Percentiles rank a stretch among this genome's conserved stretches.
Evolutionary conservation across 2,797 vertebrate genomes (phyloP).

Genomic region (Myripristis jacobus): DNA sequence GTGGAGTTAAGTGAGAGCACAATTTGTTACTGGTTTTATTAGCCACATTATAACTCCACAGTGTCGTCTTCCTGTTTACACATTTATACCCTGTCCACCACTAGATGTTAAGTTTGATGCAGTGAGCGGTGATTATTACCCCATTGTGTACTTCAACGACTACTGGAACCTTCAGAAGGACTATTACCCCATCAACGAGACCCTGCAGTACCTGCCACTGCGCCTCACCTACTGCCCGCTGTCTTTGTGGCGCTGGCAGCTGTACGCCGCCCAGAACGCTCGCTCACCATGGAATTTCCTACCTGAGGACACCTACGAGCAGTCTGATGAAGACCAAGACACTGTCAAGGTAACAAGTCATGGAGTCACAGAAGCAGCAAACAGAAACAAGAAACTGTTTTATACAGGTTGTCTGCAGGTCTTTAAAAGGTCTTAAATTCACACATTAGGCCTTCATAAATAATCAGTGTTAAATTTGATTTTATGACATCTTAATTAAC

Average conservation of each 20-base stretch:
- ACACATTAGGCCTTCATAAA: no score
- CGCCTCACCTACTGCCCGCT: slow-evolving; percentile 92
- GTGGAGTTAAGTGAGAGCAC: no score
- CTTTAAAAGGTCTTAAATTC: no score
- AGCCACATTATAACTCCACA: neutral
- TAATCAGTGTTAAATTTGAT: no score
- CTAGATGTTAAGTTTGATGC: slow-evolving; percentile 96
- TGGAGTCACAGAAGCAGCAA: neutral
- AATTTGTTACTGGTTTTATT: no score
- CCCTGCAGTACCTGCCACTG: slow-evolving; percentile 86
- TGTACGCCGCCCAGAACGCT: slow-evolving; percentile 94
- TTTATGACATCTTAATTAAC: no score
- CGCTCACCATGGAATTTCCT: slow-evolving; percentile 96
- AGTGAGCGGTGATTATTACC: slow-evolving; percentile 95
- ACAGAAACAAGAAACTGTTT: no score
- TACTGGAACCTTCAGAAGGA: slow-evolving; percentile 99
- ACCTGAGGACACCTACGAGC: slow-evolving; percentile 93
- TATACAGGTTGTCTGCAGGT: no score
- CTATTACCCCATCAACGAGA: slow-evolving; percentile 92
- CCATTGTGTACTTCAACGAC: slow-evolving; percentile 97
- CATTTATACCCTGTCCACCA: slow-evolving; percentile 1
- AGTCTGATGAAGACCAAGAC: slow-evolving; percentile 97
- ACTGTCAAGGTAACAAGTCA: slow-evolving; percentile 89
- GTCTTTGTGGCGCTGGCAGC: slow-evolving; percentile 97
- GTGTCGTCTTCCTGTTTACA: neutral